Percentiles rank a stretch among this genome's conserved stretches.
phyloP scores from a whole-genome alignment of 2,888 invertebrate genomes.

The Tenthredo distinguenda region DNA sequence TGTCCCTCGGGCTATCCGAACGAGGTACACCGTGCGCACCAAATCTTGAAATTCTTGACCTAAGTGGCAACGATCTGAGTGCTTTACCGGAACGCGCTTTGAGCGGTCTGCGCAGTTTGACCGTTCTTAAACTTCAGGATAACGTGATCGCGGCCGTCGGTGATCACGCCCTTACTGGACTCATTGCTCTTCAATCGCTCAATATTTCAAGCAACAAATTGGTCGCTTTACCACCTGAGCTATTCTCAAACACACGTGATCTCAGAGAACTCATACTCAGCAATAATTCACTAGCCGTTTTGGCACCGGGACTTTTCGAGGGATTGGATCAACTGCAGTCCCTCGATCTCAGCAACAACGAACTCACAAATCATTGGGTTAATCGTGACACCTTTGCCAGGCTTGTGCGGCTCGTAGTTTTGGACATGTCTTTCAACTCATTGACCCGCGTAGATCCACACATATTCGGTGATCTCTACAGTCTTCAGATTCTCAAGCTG shows the following conservation, averaged over 20 bases:
- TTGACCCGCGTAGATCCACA: conserved; percentile 86
- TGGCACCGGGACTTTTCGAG: conserved; percentile 88
- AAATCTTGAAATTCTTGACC: conserved; percentile 85
- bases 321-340: conserved; percentile 87
- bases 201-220: conserved; percentile 90
- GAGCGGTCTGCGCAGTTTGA: conserved; percentile 85
- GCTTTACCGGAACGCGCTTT: conserved; percentile 86
- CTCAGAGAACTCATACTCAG: conserved; percentile 87
- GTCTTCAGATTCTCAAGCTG: conserved; percentile 87
- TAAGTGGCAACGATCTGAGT: conserved; percentile 87
- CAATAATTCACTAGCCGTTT: conserved; percentile 88
- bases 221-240: conserved; percentile 87
- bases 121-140: conserved; percentile 86
- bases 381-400: conserved; percentile 89
- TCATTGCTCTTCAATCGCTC: conserved; percentile 84
- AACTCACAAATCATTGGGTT: conserved; percentile 88
- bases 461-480: conserved; percentile 87
- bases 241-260: conserved; percentile 87
- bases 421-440: conserved; percentile 87
- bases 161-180: conserved; percentile 87
- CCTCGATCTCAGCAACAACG: conserved; percentile 87
- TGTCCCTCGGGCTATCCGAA: conserved; percentile 87
- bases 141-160: conserved; percentile 88
- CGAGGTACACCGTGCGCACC: conserved; percentile 86
- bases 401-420: conserved; percentile 85